Evolutionary conservation across 2,797 vertebrate genomes (phyloP).

Genomic region (Percopsis omiscomaycus): DNA sequence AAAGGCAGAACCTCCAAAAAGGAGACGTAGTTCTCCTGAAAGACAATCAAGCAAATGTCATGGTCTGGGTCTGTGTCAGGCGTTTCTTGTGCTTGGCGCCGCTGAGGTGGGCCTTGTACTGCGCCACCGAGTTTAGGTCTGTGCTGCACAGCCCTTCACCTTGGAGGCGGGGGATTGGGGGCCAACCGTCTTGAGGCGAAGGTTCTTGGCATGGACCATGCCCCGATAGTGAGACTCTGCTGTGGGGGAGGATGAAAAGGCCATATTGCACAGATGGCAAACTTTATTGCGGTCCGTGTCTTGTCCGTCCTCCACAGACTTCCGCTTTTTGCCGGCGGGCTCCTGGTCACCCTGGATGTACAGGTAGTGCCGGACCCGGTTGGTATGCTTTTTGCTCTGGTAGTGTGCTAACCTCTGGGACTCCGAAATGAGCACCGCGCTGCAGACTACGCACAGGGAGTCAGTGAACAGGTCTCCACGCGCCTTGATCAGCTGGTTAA

Average conservation of each 20-base stretch:
- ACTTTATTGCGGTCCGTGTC: conserved; percentile 86
- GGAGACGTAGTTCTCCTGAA: neutral
- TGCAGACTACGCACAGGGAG: conserved; percentile 93
- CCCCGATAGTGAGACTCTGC: conserved; percentile 95
- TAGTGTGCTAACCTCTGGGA: conserved; percentile 95
- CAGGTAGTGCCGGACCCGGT: conserved; percentile 91
- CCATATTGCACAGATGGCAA: conserved; percentile 94
- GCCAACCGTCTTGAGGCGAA: conserved; percentile 83
- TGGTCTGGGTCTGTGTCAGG: too few relatives aligned
- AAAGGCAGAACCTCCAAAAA: neutral
- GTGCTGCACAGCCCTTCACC: conserved; percentile 92
- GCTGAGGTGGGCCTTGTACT: conserved; percentile 97
- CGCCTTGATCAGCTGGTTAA: conserved; percentile 90
- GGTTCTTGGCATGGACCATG: conserved; percentile 94
- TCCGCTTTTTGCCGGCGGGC: conserved; percentile 69
- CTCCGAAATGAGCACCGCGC: conserved; percentile 91
- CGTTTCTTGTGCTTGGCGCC: conserved; percentile 98
- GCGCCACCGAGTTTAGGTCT: conserved; percentile 96
- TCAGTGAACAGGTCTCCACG: conserved; percentile 91
- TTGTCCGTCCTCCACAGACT: conserved; percentile 54
- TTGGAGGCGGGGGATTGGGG: conserved; percentile 78
- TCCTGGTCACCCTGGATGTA: conserved; percentile 85
- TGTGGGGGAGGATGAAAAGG: conserved; percentile 89
- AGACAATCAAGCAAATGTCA: neutral
- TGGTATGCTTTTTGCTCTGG: conserved; percentile 98